Evolutionary conservation across 2,113 vertebrate genomes (phyloP), one percentile per base, ranked within the genome.

Genomic region (Zeus faber): DNA sequence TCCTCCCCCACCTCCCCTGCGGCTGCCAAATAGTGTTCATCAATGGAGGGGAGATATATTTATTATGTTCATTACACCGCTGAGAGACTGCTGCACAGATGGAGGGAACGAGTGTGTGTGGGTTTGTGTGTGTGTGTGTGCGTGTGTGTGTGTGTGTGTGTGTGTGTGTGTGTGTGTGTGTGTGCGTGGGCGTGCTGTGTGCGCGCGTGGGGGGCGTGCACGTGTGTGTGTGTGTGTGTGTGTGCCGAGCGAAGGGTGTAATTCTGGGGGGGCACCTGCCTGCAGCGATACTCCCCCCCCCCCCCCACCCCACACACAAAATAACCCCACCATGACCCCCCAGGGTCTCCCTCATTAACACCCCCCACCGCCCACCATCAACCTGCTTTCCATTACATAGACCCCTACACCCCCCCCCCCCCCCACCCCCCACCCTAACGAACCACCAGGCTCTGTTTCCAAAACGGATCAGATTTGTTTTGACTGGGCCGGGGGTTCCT

Each of bases 391-490:
- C 27, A 7, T 29, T 29, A 2, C 33, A 2, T 14, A 2, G 10
- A 2, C 11, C 2, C 45, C 10, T 22, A n/a, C 21, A 20, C 16
- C 54, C 66, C 60, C 64, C 10, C 58, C 71, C 29, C 1, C 1
- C 48, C n/a, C n/a, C n/a, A n/a, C n/a, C n/a, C n/a, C n/a, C n/a
- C 47, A n/a, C 21, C 53, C 9, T 10, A 86, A 87, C 72, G 66
- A 87, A 85, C 45, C 74, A 78, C 78, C 83, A 62, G 71, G 57
- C 81, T 72, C 70, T 84, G 79, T 88, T 89, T 88, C 86, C 77
- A 80, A 84, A 82, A 83, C 63, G 72, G 73, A 81, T 82, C 83
- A 79, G 65, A 83, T 89, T 86, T 87, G 85, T 88, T 87, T 87
- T 83, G 81, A 85, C 86, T 81, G 74, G 82, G 70, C 73, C 82